Percentiles rank a stretch among this genome's conserved stretches.
Evolutionary conservation across 1,140 invertebrate species (phyloP).

Genomic region (Helicoverpa zea): DNA sequence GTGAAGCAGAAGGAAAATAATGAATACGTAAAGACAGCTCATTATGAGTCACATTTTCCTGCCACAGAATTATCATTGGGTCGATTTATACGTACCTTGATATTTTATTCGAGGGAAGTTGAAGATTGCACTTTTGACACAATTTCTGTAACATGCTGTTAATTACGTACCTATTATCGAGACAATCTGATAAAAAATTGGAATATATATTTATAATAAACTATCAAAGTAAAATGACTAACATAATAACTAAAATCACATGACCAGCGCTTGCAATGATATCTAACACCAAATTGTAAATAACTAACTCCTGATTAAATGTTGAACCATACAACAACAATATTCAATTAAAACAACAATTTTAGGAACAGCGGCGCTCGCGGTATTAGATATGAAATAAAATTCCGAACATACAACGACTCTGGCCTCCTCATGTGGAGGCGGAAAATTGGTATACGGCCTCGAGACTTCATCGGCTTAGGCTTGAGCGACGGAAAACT

Average conservation of each 20-base stretch:
- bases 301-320: background rate
- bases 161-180: no score
- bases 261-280: background rate
- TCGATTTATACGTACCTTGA: background rate
- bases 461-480: conserved; percentile 84
- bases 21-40: background rate
- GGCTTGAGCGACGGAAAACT: conserved; percentile 81
- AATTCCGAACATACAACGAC: conserved; percentile 89
- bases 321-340: background rate
- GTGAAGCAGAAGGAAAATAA: background rate
- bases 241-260: background rate
- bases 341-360: conserved; percentile 45
- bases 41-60: background rate
- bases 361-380: conserved; percentile 89
- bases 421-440: conserved; percentile 91
- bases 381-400: conserved; percentile 91
- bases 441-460: conserved; percentile 83
- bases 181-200: no score
- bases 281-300: background rate
- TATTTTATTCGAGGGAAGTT: background rate
- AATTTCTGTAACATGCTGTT: no score
- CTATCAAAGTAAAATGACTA: background rate
- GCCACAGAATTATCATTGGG: background rate
- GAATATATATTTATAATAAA: no score
- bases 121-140: no score